phyloP scores from a whole-genome alignment of 2,113 vertebrate genomes.

The Nestor notabilis region DNA sequence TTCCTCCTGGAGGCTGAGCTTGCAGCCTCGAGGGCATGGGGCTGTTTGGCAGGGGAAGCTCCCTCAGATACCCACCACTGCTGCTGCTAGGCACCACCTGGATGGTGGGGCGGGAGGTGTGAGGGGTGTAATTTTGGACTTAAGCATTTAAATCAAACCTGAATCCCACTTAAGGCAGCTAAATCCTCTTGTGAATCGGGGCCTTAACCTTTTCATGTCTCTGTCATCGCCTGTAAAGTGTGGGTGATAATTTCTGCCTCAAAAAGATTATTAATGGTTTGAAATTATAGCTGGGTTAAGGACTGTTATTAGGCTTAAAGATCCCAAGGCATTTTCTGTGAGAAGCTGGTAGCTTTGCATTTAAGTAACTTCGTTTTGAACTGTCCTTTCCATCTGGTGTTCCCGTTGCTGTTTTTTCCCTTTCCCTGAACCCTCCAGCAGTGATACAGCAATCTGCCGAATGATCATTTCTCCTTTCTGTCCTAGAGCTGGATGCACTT shows the following conservation, averaged over 20 bases:
- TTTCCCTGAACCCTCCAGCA: neutral
- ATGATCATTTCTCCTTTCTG: neutral
- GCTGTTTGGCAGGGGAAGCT: neutral
- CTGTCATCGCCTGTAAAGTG: constrained; percentile 24
- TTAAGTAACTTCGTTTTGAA: neutral
- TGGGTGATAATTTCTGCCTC: constrained; percentile 56
- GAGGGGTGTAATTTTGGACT: neutral
- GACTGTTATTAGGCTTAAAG: constrained; percentile 39
- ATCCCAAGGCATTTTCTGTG: neutral
- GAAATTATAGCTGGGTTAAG: constrained; percentile 37
- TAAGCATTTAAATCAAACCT: neutral
- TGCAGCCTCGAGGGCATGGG: accelerated
- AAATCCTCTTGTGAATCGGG: constrained; percentile 34
- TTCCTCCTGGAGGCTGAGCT: neutral
- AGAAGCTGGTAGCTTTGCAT: neutral
- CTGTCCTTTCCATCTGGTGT: neutral
- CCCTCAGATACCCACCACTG: neutral
- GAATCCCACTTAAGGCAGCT: neutral
- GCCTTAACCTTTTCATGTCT: constrained; percentile 11
- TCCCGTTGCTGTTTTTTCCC: neutral
- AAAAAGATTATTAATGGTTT: constrained; percentile 43
- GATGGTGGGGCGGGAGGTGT: neutral
- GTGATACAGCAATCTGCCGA: constrained; percentile 27
- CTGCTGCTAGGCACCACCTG: neutral
- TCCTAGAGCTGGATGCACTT: neutral